Evolutionary conservation across 2,888 invertebrate genomes (phyloP), one percentile per base, ranked within the genome.

Genomic region (Troides oblongomaculatus): DNA sequence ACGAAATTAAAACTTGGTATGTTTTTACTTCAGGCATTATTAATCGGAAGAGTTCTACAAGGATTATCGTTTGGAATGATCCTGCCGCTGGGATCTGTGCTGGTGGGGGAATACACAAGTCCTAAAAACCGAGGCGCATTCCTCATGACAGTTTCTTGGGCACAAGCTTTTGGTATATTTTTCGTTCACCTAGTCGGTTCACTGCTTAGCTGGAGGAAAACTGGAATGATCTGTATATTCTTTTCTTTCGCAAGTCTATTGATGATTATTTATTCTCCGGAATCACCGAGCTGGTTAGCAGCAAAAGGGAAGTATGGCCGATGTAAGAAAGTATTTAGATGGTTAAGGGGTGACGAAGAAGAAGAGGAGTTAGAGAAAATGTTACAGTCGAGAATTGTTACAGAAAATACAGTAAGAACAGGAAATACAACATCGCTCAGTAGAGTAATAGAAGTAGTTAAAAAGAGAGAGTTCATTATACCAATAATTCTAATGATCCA

Each of bases 281-380:
- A 96, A 84, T 93, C 95, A 7, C 95, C 95, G 0, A 91, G 91
- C 66, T 95, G 95, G 94, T 77, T 95, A 21, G 89, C 94, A 0
- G 88, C 93, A 2, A 93, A 93, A 75, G 93, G 93, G 0, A 87
- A 85, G 21, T 83, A 88, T 8, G 87, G 87, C 0, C 90, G 94
- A 67, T 94, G 95, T 2, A 87, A 92, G 71, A 79, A 84, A 43
- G 87, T 93, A 0, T 93, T 94, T 30, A 83, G 84, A 71, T 94
- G 93, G 89, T 89, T 94, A 58, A 84, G 95, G 75, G 94, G 94
- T 1, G 82, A 86, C 21, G 85, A 85, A 0, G 85, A 86, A 73
- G 81, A 84, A 5, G 91, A 89, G 0, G 89, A 89, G 72, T 69
- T 89, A 12, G 81, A 84, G 61, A 81, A 80, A 36, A 78, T 89